phyloP scores from a whole-genome alignment of 2,113 vertebrate species.

The Gasterosteus aculeatus region DNA sequence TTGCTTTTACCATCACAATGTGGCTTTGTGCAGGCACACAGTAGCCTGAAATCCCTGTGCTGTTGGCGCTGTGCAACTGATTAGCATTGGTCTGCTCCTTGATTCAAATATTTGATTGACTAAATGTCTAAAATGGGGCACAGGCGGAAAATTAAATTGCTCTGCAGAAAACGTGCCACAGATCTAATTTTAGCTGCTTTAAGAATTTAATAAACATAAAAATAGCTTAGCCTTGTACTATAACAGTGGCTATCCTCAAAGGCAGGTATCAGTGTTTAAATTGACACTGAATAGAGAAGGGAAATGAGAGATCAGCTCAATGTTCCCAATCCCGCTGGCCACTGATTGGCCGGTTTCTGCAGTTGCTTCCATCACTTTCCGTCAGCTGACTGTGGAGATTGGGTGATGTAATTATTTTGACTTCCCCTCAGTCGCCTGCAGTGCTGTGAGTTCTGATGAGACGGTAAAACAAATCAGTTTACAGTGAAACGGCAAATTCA shows the following conservation, averaged over 20 bases:
- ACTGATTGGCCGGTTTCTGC: constrained; percentile 54
- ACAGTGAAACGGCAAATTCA: constrained; percentile 21
- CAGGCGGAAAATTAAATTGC: not conserved
- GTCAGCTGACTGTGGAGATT: constrained; percentile 58
- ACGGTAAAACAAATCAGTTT: constrained; percentile 29
- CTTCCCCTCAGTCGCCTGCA: constrained; percentile 49
- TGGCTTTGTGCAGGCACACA: not conserved
- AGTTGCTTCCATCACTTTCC: constrained; percentile 54
- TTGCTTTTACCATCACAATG: constrained; percentile 7
- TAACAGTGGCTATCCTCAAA: not conserved
- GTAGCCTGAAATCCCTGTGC: not conserved
- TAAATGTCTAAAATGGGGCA: not conserved
- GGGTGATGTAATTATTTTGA: constrained; percentile 69
- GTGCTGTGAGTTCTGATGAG: constrained; percentile 51
- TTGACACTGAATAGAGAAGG: constrained; percentile 18
- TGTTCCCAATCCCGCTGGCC: constrained; percentile 11
- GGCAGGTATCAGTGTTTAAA: not conserved
- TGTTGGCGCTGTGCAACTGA: not conserved
- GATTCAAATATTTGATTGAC: not conserved
- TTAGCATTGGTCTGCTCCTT: constrained; percentile 5
- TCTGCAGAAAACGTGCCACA: not conserved
- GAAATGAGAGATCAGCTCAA: constrained; percentile 6
- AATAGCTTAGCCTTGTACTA: not conserved
- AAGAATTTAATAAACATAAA: constrained; percentile 2
- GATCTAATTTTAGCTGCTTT: not conserved